phyloP scores from a whole-genome alignment of 2,797 vertebrate genomes.

The Simalia tracyae region DNA sequence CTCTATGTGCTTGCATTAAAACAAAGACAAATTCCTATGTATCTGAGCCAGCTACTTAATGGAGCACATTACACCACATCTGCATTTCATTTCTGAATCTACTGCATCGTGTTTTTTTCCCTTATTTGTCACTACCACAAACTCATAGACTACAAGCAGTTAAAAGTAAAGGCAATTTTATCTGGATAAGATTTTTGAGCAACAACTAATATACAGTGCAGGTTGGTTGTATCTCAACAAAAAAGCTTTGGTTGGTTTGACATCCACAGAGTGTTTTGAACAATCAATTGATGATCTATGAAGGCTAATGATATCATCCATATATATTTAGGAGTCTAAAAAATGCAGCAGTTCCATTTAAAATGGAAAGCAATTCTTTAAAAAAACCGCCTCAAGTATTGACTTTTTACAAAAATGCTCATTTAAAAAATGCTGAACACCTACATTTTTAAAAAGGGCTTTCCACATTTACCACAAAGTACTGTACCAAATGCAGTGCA shows the following conservation, averaged over 20 bases:
- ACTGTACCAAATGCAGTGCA: slow-evolving; percentile 64
- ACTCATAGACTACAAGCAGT: slow-evolving; percentile 63
- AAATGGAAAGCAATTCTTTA: slow-evolving; percentile 69
- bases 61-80: slow-evolving; percentile 54
- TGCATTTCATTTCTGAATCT: slow-evolving; percentile 48
- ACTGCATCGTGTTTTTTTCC: slow-evolving; percentile 37
- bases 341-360: slow-evolving; percentile 70
- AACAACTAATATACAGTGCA: slow-evolving; percentile 52
- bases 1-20: slow-evolving; percentile 64
- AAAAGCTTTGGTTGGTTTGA: slow-evolving; percentile 74
- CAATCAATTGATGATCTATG: slow-evolving; percentile 55
- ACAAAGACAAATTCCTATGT: slow-evolving; percentile 61
- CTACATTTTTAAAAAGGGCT: slow-evolving; percentile 63
- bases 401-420: slow-evolving; percentile 70
- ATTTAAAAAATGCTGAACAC: slow-evolving; percentile 48
- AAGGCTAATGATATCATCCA: slow-evolving; percentile 62
- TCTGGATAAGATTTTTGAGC: slow-evolving; percentile 66
- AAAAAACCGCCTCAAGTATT: slow-evolving; percentile 61
- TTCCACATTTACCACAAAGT: slow-evolving; percentile 61
- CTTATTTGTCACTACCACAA: slow-evolving; percentile 57
- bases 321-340: slow-evolving; percentile 53
- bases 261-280: slow-evolving; percentile 64
- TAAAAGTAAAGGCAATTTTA: slow-evolving; percentile 66
- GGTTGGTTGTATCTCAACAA: slow-evolving; percentile 67
- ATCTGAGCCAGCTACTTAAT: slow-evolving; percentile 48